Evolutionary conservation across 2,888 invertebrate species (phyloP).

Genomic region (Drosophila yooni): DNA sequence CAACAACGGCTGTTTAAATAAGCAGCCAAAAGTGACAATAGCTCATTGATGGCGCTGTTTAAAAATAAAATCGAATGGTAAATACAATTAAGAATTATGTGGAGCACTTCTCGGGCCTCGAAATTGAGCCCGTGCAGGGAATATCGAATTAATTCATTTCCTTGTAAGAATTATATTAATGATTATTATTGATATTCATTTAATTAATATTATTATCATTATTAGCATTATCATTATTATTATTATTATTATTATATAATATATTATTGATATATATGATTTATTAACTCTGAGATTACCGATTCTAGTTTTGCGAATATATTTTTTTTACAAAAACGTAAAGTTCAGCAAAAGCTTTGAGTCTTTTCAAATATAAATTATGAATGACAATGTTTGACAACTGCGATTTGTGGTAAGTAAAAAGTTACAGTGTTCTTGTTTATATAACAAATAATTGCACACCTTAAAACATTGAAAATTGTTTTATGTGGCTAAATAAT

Average conservation of each 20-base stretch:
- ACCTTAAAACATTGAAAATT: background rate
- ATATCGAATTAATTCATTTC: background rate
- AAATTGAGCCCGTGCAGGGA: background rate
- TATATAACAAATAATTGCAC: background rate
- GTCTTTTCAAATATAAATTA: background rate
- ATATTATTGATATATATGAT: background rate
- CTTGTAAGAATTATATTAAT: background rate
- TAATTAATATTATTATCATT: background rate
- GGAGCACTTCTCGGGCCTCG: constrained; percentile 21
- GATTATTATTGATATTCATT: background rate
- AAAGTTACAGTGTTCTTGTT: background rate
- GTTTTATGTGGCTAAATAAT: background rate
- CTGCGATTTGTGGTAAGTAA: background rate
- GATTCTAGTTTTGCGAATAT: background rate
- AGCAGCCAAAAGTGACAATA: constrained; percentile 70
- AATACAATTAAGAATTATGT: constrained; percentile 5
- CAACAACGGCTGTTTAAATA: constrained; percentile 20
- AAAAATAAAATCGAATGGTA: constrained; percentile 14
- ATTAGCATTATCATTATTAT: background rate
- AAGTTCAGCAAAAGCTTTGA: background rate
- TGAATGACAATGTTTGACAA: background rate
- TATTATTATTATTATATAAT: background rate
- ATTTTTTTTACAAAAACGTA: background rate
- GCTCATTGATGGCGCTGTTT: constrained; percentile 12
- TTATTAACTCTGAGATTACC: background rate